These are phyloP conservation scores for Lerista edwardsae DNA, from an alignment of 2,797 vertebrate species.

Conservation along the genomic window DNA sequence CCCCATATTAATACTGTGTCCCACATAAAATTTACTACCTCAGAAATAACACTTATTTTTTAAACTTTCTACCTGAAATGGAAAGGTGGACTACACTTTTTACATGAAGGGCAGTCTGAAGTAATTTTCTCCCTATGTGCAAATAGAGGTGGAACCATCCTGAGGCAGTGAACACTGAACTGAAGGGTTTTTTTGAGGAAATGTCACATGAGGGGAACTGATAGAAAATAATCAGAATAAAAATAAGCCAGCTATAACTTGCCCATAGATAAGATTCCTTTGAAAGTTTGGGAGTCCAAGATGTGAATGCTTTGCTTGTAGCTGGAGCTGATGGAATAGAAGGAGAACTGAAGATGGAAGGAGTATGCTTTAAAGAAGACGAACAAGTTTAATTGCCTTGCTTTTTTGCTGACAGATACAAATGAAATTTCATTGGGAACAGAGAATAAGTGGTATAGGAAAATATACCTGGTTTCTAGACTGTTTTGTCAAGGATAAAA, in stretches of 20 bases:
- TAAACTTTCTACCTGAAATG: background rate
- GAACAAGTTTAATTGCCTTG: conserved; percentile 12
- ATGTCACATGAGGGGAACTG: background rate
- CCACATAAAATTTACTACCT: background rate
- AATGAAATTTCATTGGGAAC: conserved; percentile 1
- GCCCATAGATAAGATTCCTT: background rate
- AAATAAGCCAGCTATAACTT: background rate
- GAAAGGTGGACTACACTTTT: background rate
- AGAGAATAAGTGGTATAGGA: background rate
- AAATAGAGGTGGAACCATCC: background rate
- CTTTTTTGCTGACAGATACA: background rate
- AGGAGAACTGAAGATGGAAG: background rate
- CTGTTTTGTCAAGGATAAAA: conserved; percentile 2
- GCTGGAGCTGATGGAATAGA: background rate
- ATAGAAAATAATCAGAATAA: background rate
- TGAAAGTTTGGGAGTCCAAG: background rate
- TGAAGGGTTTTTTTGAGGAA: background rate
- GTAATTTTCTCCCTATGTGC: background rate
- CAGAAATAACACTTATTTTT: background rate
- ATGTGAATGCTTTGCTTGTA: background rate
- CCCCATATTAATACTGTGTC: background rate
- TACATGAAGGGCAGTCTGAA: background rate
- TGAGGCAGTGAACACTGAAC: background rate
- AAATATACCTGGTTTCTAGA: background rate
- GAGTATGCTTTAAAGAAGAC: background rate